Base-by-base conservation (phyloP, 2,888 invertebrate genomes). In the Xanthostigma xanthostigma region DNA sequence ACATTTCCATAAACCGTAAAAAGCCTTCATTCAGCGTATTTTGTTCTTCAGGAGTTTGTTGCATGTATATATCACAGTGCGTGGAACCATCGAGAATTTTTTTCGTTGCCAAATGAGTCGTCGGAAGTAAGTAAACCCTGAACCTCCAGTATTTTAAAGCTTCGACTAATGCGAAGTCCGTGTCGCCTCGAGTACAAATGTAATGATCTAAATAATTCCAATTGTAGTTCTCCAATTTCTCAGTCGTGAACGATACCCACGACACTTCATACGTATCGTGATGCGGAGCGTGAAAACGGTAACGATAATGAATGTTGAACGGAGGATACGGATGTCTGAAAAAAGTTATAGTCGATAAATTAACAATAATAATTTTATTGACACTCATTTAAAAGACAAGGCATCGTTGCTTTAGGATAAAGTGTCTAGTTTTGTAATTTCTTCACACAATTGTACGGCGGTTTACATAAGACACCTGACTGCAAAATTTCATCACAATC, bases 141-240 rank as follows among this genome's bases (percentile, higher is more conserved):
- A 46, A 65, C 64, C 66, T 59, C 68, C 68, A 68, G 57, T 66
- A 68, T 59, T 68, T 68, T 40, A 68, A 56, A n/a, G 91, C 91
- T 74, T 93, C 91, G 53, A 82, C 83, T 34, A 94, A 70, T 35
- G 82, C 76, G 70, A 91, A 93, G 64, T 93, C 93, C 0, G 88
- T 87, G 62, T 94, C 93, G 1, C 95, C 95, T 51, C 92, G 75
- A 0, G 92, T 92, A 61, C 94, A 94, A 54, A 96, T 92, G 64
- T 95, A 96, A 65, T 94, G 90, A 69, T 97, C 96, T 70, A 96
- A 78, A 62, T 93, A 92, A 67, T 95, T 96, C 96, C 96, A 97
- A 69, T 92, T 94, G 64, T 89, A 96, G 57, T 88, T 92, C 67
- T 96, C 96, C 47, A 95, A 69, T 62, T 92, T 91, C 67, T 96